A percentile compares a stretch with the other conserved stretches of the same genome.
Conservation (phyloP, 2,113 vertebrate genomes). For the Alectura lathami region DNA sequence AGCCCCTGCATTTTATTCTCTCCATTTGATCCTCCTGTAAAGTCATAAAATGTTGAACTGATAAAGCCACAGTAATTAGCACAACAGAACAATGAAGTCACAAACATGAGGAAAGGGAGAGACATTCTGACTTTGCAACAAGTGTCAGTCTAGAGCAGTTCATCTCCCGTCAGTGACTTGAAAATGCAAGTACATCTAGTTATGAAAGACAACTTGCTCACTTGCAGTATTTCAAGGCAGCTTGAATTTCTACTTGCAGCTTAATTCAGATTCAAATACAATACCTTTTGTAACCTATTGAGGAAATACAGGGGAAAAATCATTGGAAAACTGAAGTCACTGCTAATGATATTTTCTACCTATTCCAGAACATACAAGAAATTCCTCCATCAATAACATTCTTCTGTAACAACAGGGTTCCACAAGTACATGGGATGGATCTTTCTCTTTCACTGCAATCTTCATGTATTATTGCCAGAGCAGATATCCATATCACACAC, state of each 20-base stretch:
- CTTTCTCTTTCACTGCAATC: background rate
- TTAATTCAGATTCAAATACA: background rate
- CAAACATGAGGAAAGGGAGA: background rate
- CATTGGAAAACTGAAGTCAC: background rate
- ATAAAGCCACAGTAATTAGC: background rate
- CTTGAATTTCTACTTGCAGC: background rate
- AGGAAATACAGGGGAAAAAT: background rate
- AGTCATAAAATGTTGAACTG: constrained; percentile 42
- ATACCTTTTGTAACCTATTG: background rate
- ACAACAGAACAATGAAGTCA: background rate
- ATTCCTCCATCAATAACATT: background rate
- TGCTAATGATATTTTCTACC: background rate
- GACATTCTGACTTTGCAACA: background rate
- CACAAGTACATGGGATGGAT: background rate
- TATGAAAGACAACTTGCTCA: background rate
- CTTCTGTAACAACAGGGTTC: rapidly evolving
- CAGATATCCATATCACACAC: background rate
- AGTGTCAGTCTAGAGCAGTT: background rate
- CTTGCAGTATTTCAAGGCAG: background rate
- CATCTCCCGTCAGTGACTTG: background rate
- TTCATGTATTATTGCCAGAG: background rate
- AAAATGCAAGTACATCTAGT: background rate
- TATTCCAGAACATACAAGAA: background rate
- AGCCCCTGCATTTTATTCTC: constrained; percentile 36
- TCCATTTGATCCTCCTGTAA: constrained; percentile 12